These are phyloP conservation scores for Nomia melanderi DNA, from an alignment of 1,140 invertebrate species.

Conservation along the genomic window DNA sequence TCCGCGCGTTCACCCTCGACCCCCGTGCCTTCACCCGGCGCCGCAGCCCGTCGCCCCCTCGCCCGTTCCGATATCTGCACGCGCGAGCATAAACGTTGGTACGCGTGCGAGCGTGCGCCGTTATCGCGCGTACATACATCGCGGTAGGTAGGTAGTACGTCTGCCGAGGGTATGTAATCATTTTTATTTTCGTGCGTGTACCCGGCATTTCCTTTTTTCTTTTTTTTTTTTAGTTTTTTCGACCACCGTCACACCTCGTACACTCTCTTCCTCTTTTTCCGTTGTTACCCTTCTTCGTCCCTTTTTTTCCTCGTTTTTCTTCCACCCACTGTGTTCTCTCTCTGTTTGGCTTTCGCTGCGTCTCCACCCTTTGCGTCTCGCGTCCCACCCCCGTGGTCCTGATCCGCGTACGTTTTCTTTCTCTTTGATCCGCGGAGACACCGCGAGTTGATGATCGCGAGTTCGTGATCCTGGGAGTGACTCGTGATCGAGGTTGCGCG, in stretches of 20 bases:
- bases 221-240: too few relatives aligned
- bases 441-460: conserved; percentile 45
- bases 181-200: conserved; percentile 73
- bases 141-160: conserved; percentile 48
- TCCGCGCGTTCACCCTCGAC: conserved; percentile 24
- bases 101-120: conserved; percentile 7
- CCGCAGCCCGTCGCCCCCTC: not conserved
- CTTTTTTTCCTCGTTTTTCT: not conserved
- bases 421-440: conserved; percentile 18
- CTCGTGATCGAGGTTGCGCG: not conserved
- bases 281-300: not conserved
- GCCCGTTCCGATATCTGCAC: conserved; percentile 47
- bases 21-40: too few relatives aligned
- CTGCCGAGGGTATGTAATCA: conserved; percentile 68
- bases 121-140: conserved; percentile 55
- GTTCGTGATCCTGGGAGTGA: conserved; percentile 38
- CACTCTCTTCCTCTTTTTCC: not conserved
- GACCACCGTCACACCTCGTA: conserved; percentile 5
- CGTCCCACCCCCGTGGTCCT: not conserved
- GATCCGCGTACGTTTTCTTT: conserved; percentile 24
- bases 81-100: conserved; percentile 55
- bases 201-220: conserved; percentile 57
- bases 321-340: not conserved
- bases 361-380: not conserved
- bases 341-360: not conserved